Base-by-base conservation (phyloP, 2,888 invertebrate species). In the Xestia rhomboidea region DNA sequence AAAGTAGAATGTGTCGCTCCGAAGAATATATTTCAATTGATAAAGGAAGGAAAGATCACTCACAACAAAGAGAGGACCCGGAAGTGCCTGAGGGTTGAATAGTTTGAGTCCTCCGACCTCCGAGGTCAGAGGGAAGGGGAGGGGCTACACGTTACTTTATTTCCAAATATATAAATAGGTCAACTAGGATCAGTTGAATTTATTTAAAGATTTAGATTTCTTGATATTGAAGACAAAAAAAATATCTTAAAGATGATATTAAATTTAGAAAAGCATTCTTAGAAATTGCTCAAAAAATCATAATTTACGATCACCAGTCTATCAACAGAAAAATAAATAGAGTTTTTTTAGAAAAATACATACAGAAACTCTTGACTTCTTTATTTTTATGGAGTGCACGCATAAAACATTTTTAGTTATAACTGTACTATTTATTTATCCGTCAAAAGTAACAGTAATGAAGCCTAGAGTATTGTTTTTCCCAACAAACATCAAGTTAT, bases 61-160 rank as follows among this genome's bases (percentile, higher is more conserved):
- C 87, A 85, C 84, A 87, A 92, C 92, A 93, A 93, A 93, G 92
- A 92, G 92, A 90, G 89, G 88, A 83, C 79, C 89, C 90, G 92
- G 92, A 91, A 92, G 82, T 85, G 88, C 92, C 92, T 84, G 83
- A 90, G 89, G 92, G 92, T 83, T 86, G 91, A 91, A 92, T 93
- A 93, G 92, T 93, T 92, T 90, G 87, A 84, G 87, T 81, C 83
- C 85, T 85, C 76, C 77, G 79, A 79, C 87, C 87, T 85, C 72
- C 75, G 81, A 79, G 83, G 84, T 81, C 83, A 73, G 78, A 77
- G 81, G 79, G 87, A 49, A 69, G 30, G 70, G 77, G 76, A 76
- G 68, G 72, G 69, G 13, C 54, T 68, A 64, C 51, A 49, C 76
- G 62, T 51, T 73, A 72, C 60, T 75, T 66, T 66, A 64, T 74